Conservation (phyloP, 2,113 vertebrate genomes). For the Peromyscus leucopus region DNA sequence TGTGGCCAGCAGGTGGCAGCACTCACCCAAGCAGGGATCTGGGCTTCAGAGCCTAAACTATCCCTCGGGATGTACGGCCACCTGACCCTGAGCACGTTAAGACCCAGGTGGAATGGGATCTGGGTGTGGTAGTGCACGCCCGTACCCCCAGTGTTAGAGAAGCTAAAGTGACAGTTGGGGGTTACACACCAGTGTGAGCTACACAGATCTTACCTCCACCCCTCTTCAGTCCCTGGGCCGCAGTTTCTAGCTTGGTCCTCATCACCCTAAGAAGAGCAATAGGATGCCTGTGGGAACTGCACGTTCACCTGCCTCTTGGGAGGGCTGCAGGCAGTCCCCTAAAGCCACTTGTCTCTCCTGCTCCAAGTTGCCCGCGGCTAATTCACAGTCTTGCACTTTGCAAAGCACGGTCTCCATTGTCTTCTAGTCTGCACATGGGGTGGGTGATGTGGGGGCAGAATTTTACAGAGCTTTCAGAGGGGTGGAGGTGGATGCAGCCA, state of each 20-base stretch:
- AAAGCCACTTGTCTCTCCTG: background rate
- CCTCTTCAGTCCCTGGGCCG: too few relatives aligned
- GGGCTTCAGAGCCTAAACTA: rapidly evolving
- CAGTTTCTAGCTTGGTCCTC: too few relatives aligned
- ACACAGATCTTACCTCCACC: background rate
- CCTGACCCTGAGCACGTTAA: background rate
- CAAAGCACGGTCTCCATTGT: background rate
- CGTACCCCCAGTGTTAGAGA: background rate
- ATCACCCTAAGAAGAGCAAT: background rate
- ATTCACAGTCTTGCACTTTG: background rate
- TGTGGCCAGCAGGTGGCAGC: constrained; percentile 76
- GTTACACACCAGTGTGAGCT: background rate
- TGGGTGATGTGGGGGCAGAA: background rate
- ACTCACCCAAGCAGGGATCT: background rate
- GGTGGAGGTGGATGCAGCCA: rapidly evolving
- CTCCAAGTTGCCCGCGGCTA: rapidly evolving
- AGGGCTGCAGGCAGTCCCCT: background rate
- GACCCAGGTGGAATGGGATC: background rate
- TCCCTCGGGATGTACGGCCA: rapidly evolving
- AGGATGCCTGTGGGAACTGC: background rate
- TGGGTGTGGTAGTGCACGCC: background rate
- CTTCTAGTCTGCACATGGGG: background rate
- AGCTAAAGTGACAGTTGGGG: too few relatives aligned
- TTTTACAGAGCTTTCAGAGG: background rate
- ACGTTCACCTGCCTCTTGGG: background rate